phyloP scores from a whole-genome alignment of 2,888 invertebrate species.

The Mesorhabditis spiculigera region DNA sequence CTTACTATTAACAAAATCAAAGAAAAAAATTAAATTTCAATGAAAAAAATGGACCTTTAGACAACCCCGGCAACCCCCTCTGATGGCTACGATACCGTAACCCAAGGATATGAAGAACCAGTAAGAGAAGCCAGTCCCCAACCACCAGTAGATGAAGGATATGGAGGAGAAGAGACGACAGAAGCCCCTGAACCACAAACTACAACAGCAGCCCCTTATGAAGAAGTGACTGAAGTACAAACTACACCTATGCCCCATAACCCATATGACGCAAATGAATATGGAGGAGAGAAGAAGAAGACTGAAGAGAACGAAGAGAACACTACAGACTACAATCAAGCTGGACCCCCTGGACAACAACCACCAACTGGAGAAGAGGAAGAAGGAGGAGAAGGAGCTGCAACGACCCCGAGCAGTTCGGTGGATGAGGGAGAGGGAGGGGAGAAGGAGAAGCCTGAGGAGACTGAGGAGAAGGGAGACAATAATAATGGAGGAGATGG shows the following conservation, averaged over 20 bases:
- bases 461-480: background rate
- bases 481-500: background rate
- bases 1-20: too few relatives aligned
- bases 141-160: background rate
- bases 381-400: background rate
- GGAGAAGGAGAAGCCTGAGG: background rate
- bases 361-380: background rate
- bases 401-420: too few relatives aligned
- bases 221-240: too few relatives aligned
- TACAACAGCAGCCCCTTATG: too few relatives aligned
- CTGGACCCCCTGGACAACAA: background rate
- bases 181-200: background rate
- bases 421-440: background rate
- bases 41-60: too few relatives aligned
- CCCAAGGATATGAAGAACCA: background rate
- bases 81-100: background rate
- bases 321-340: too few relatives aligned
- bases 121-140: background rate
- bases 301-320: too few relatives aligned
- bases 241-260: too few relatives aligned
- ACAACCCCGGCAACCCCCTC: too few relatives aligned
- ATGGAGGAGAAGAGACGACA: background rate
- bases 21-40: too few relatives aligned
- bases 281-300: too few relatives aligned
- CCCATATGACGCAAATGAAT: too few relatives aligned